Conservation (phyloP, 2,797 vertebrate genomes). For the Sciurus carolinensis region DNA sequence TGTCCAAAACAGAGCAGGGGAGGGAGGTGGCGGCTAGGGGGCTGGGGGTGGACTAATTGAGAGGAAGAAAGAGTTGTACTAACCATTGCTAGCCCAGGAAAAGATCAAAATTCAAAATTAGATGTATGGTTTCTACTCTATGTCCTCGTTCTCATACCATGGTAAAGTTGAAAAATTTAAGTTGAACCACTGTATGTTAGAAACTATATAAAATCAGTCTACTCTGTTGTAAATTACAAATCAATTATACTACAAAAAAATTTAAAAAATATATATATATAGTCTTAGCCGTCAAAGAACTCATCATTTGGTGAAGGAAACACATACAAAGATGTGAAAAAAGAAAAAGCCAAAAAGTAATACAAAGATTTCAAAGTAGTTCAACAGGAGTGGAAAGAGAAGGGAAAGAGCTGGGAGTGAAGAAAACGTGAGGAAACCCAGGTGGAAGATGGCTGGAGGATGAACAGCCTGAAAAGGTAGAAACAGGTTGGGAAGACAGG, state of each 20-base stretch:
- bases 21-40: too few relatives aligned
- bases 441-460: background rate
- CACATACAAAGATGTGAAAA: constrained; percentile 15
- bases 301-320: constrained; percentile 40
- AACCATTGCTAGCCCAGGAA: background rate
- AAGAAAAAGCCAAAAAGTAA: background rate
- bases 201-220: constrained; percentile 11
- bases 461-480: background rate
- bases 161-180: background rate
- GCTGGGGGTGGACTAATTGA: too few relatives aligned
- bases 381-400: background rate
- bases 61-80: background rate
- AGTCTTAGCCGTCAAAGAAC: constrained; percentile 50
- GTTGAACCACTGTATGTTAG: background rate
- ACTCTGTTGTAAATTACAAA: background rate
- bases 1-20: background rate
- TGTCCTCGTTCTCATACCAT: background rate
- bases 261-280: too few relatives aligned
- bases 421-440: background rate
- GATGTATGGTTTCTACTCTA: background rate
- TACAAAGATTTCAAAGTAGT: constrained; percentile 12
- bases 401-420: background rate
- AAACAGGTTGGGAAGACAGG: background rate
- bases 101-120: background rate
- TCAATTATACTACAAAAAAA: background rate